A percentile compares a stretch with the other conserved stretches of the same genome.
These are phyloP conservation scores for Thinocorus orbignyianus DNA, from an alignment of 2,113 vertebrate species.

Conservation along the genomic window DNA sequence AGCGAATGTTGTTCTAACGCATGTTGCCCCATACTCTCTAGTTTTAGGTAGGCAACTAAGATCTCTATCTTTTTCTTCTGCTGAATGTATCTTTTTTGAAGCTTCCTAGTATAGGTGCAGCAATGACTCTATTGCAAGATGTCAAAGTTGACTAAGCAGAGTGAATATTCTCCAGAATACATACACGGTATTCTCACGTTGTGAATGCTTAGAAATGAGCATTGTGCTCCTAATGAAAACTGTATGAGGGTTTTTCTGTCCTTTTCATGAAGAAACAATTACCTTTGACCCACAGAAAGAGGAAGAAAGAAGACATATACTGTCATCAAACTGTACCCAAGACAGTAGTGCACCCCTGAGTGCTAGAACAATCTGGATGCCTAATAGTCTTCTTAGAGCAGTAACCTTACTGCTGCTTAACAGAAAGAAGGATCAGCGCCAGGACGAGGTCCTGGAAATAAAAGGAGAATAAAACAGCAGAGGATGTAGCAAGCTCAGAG, in stretches of 20 bases:
- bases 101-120: background rate
- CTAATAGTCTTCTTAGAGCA: background rate
- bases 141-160: background rate
- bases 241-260: background rate
- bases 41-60: background rate
- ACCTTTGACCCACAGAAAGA: background rate
- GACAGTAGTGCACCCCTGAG: background rate
- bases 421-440: background rate
- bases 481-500: background rate
- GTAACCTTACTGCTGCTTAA: background rate
- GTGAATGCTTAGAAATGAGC: background rate
- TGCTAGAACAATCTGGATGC: background rate
- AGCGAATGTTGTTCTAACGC: background rate
- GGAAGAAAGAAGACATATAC: background rate
- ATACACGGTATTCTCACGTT: background rate
- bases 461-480: background rate
- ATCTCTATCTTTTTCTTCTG: background rate
- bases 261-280: background rate
- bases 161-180: background rate
- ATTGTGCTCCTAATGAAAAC: background rate
- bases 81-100: background rate
- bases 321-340: background rate
- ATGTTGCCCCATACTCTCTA: background rate
- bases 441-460: background rate
- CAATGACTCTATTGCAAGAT: background rate